A percentile compares a stretch with the other conserved stretches of the same genome.
Conservation (phyloP, 2,888 invertebrate genomes). For the Tachina grossa region DNA sequence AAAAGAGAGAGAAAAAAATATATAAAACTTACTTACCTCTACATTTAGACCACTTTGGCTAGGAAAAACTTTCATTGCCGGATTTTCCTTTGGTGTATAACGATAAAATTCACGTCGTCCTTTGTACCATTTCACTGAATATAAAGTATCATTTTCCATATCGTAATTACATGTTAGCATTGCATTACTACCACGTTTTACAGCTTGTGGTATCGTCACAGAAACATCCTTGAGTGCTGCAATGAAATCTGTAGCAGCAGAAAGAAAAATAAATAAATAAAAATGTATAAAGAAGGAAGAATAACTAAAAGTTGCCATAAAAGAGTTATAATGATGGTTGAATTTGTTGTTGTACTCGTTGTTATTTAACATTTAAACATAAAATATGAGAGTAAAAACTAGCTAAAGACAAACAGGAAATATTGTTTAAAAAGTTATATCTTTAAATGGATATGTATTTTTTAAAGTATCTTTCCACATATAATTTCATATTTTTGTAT, state of each 20-base stretch:
- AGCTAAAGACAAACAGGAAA: constrained; percentile 66
- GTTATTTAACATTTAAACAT: constrained; percentile 53
- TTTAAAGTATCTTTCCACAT: background rate
- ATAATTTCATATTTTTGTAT: background rate
- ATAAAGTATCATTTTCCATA: constrained; percentile 90
- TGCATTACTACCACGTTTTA: constrained; percentile 86
- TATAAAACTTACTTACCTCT: constrained; percentile 87
- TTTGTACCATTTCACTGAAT: constrained; percentile 94
- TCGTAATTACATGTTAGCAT: constrained; percentile 90
- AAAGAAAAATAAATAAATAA: constrained; percentile 33
- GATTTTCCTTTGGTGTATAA: constrained; percentile 89
- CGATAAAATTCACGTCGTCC: constrained; percentile 93
- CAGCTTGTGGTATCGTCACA: constrained; percentile 87
- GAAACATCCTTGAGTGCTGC: constrained; percentile 86
- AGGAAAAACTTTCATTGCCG: constrained; percentile 87
- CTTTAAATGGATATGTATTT: constrained; percentile 44
- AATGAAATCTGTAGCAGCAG: constrained; percentile 80
- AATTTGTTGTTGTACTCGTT: constrained; percentile 19
- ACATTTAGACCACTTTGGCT: constrained; percentile 88
- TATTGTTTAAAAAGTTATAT: constrained; percentile 66
- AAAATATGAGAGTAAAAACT: constrained; percentile 45
- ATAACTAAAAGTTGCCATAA: constrained; percentile 62
- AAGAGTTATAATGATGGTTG: constrained; percentile 66
- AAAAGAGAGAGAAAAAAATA: background rate
- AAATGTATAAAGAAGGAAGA: constrained; percentile 36